Conservation (phyloP, 2,113 vertebrate species). For the Peromyscus maniculatus region DNA sequence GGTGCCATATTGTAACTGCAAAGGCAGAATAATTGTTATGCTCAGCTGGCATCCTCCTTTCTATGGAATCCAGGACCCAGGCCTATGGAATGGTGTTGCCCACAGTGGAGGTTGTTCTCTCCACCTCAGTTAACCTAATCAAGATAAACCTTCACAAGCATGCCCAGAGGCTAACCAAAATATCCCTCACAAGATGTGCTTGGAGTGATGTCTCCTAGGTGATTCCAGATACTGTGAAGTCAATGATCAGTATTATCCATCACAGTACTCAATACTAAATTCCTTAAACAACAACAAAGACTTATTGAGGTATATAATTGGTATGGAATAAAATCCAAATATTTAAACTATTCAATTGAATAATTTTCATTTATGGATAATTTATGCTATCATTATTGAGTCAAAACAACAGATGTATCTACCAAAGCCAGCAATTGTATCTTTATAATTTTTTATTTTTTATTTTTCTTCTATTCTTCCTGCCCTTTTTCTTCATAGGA, state of each 20-base stretch:
- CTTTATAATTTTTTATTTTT: not conserved
- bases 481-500: not conserved
- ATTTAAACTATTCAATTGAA: conserved; percentile 35
- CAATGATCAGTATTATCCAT: no score
- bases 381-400: not conserved
- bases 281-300: not conserved
- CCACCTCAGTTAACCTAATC: not conserved
- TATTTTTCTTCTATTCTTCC: not conserved
- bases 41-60: not conserved
- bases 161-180: not conserved
- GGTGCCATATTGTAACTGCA: no score
- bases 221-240: not conserved
- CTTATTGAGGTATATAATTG: conserved; percentile 11
- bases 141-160: not conserved
- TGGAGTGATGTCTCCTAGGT: not conserved
- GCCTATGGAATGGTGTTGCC: not conserved
- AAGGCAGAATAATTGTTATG: not conserved
- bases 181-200: no score
- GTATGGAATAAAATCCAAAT: not conserved
- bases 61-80: not conserved
- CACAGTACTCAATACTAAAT: not conserved
- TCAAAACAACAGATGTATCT: not conserved
- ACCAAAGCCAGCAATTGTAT: not conserved
- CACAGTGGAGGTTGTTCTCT: not conserved
- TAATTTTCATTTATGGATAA: not conserved